A percentile compares a stretch with the other conserved stretches of the same genome.
These are phyloP conservation scores for Megaustenia siamemsis DNA, from an alignment of 2,888 invertebrate species.

Conservation along the genomic window DNA sequence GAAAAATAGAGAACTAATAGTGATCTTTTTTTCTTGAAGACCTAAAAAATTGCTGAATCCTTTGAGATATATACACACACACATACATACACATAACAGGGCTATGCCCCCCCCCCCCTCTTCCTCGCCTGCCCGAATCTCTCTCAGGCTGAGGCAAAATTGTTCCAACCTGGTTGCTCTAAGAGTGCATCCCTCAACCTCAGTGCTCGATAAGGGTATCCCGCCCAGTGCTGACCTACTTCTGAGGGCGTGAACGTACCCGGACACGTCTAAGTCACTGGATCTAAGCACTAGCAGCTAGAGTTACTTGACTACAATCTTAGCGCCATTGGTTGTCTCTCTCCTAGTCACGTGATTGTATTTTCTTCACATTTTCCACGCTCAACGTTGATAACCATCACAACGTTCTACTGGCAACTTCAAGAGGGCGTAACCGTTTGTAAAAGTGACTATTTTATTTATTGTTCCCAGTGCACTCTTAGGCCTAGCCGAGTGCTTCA, in stretches of 20 bases:
- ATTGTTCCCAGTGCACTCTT: not conserved
- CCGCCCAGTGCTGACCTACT: constrained; percentile 7
- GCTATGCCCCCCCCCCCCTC: no score
- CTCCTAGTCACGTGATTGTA: not conserved
- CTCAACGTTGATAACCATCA: not conserved
- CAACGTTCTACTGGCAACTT: not conserved
- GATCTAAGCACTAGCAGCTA: not conserved
- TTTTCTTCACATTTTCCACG: not conserved
- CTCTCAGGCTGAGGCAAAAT: not conserved
- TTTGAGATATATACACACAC: no score
- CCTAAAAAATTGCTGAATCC: no score
- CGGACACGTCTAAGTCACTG: not conserved
- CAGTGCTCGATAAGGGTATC: not conserved
- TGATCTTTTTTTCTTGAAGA: no score
- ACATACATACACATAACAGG: no score
- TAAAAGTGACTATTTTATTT: not conserved
- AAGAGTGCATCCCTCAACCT: not conserved
- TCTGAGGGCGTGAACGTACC: not conserved
- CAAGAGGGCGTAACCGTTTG: constrained; percentile 7
- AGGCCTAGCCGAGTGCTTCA: not conserved
- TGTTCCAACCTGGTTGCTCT: not conserved
- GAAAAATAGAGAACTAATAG: no score
- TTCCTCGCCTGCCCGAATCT: not conserved
- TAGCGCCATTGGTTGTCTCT: not conserved
- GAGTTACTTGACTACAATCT: not conserved